A percentile compares a stretch with the other conserved stretches of the same genome.
Evolutionary conservation across 2,113 vertebrate genomes (phyloP).

Genomic region (Epinephelus moara): DNA sequence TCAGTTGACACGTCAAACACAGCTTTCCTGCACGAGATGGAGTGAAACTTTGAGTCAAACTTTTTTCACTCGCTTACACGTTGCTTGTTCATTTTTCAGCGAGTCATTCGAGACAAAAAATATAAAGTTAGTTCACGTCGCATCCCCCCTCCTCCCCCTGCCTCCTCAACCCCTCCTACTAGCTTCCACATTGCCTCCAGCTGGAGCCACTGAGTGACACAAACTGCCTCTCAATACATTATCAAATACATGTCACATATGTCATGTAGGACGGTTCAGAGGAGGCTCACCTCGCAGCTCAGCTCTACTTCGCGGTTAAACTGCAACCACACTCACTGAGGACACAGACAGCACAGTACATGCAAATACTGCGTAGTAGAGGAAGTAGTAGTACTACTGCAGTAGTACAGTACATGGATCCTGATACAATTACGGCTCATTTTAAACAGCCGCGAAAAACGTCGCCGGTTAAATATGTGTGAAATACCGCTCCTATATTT

Average conservation of each 20-base stretch:
- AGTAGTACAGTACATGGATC: conserved; percentile 77
- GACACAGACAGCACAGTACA: conserved; percentile 77
- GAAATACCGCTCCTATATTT: conserved; percentile 48
- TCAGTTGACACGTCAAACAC: not conserved
- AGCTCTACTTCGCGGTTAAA: conserved; percentile 37
- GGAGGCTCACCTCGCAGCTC: conserved; percentile 68
- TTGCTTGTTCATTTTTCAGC: not conserved
- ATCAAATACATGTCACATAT: not conserved
- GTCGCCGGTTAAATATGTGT: conserved; percentile 33
- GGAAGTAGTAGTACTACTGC: conserved; percentile 84
- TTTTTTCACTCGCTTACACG: conserved; percentile 21
- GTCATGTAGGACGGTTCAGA: conserved; percentile 3
- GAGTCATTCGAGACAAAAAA: not conserved
- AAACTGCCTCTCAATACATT: not conserved
- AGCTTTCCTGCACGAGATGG: not conserved
- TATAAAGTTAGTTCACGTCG: conserved; percentile 48
- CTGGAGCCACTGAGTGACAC: conserved; percentile 38
- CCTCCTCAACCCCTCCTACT: conserved; percentile 46
- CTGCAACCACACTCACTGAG: conserved; percentile 55
- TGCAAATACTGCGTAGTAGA: conserved; percentile 82
- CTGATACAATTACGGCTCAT: conserved; percentile 44
- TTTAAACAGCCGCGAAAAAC: conserved; percentile 15
- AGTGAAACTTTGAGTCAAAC: conserved; percentile 47
- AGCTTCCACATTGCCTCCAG: conserved; percentile 35
- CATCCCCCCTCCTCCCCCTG: conserved; percentile 43